Percentiles rank a stretch among this genome's conserved stretches.
phyloP scores from a whole-genome alignment of 2,797 vertebrate species.

The Lithobates pipiens region DNA sequence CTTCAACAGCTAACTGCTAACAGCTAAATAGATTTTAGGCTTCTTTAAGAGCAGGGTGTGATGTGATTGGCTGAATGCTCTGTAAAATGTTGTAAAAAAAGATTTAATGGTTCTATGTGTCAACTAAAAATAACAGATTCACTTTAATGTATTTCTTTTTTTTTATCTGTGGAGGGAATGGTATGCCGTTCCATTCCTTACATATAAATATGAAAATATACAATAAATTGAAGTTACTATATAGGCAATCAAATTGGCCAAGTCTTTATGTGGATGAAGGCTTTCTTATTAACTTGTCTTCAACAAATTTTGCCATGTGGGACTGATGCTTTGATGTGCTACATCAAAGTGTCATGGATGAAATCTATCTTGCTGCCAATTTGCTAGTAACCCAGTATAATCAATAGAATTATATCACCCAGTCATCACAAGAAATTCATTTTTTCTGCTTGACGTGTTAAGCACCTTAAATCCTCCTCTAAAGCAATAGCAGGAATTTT shows the following conservation, averaged over 20 bases:
- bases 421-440: constrained; percentile 31
- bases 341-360: constrained; percentile 46
- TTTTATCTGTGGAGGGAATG: neutral
- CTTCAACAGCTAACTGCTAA: too few species aligned
- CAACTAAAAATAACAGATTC: too few species aligned
- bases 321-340: constrained; percentile 48
- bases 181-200: neutral
- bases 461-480: constrained; percentile 35
- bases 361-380: constrained; percentile 37
- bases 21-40: too few species aligned
- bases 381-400: constrained; percentile 12
- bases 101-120: too few species aligned
- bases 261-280: constrained; percentile 6
- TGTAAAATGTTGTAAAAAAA: too few species aligned
- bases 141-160: neutral
- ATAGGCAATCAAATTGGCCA: constrained; percentile 26
- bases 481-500: neutral
- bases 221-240: neutral
- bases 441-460: constrained; percentile 41
- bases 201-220: neutral
- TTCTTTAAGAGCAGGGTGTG: too few species aligned
- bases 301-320: constrained; percentile 24
- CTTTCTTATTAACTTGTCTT: constrained; percentile 31
- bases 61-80: too few species aligned
- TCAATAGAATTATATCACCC: constrained; percentile 36